Conservation (phyloP, 2,888 invertebrate genomes). For the Drosophila meridiana region DNA sequence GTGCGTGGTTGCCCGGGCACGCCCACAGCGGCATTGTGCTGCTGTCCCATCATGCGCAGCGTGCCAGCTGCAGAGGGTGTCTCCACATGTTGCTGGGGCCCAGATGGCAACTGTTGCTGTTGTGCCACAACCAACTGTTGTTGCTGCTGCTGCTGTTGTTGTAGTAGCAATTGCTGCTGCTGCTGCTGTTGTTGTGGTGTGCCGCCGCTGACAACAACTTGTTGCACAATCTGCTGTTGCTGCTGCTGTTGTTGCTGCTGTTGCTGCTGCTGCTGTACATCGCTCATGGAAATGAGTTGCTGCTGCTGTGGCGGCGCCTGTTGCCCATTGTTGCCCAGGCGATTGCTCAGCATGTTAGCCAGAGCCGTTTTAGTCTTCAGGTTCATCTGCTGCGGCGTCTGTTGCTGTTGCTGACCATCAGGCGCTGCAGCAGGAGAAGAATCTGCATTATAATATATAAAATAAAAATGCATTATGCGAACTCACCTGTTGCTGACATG, state of each 20-base stretch:
- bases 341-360: constrained; percentile 96
- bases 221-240: constrained; percentile 79
- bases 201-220: constrained; percentile 66
- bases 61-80: constrained; percentile 89
- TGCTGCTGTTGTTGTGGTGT: constrained; percentile 67
- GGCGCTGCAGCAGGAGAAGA: constrained; percentile 22
- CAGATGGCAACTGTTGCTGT: constrained; percentile 59
- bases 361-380: constrained; percentile 96
- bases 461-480: too few relatives aligned
- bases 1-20: constrained; percentile 83
- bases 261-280: constrained; percentile 63
- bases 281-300: constrained; percentile 61
- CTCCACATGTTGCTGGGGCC: constrained; percentile 68
- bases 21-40: constrained; percentile 88
- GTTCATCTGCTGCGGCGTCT: constrained; percentile 88
- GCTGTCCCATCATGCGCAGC: constrained; percentile 92
- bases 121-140: constrained; percentile 55
- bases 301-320: constrained; percentile 57
- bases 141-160: constrained; percentile 57
- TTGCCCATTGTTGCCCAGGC: constrained; percentile 87
- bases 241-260: constrained; percentile 61
- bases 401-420: constrained; percentile 85
- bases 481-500: constrained; percentile 65
- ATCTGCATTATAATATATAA: not conserved
- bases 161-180: constrained; percentile 51